These are phyloP conservation scores for Motacilla alba DNA, from an alignment of 2,113 vertebrate species.

Conservation along the genomic window DNA sequence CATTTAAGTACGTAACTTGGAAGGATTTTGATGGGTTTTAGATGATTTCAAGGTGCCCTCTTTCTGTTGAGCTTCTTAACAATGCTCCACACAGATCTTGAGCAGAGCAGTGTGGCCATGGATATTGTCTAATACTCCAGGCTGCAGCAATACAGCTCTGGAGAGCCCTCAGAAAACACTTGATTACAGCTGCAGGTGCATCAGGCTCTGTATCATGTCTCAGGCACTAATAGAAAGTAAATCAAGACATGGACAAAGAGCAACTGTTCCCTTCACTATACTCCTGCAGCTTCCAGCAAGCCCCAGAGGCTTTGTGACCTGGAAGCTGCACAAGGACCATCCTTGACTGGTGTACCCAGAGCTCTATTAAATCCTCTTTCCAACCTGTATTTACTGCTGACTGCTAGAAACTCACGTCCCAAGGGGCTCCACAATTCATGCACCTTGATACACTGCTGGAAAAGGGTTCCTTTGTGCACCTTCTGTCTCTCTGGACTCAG, in stretches of 20 bases:
- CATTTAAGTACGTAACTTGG: background rate
- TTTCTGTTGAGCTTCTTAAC: background rate
- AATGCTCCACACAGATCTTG: background rate
- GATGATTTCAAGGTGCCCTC: background rate
- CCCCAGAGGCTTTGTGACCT: background rate
- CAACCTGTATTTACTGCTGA: background rate
- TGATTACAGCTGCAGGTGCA: background rate
- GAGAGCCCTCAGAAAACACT: background rate
- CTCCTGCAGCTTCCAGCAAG: background rate
- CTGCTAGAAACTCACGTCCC: background rate
- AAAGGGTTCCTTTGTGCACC: background rate
- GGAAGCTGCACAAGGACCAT: background rate
- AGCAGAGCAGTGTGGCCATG: background rate
- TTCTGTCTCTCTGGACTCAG: background rate
- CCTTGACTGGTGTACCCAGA: background rate
- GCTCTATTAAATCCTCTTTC: background rate
- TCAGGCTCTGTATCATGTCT: background rate
- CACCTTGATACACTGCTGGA: background rate
- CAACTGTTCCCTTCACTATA: background rate
- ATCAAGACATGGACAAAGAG: background rate
- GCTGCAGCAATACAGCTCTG: background rate
- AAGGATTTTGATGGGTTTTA: background rate
- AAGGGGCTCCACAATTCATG: background rate
- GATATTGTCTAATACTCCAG: background rate
- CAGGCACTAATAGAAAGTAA: background rate